These are phyloP conservation scores for pig (Sus scrofa) DNA, from an alignment of 2,113 vertebrate species.

Conservation along the genomic window DNA sequence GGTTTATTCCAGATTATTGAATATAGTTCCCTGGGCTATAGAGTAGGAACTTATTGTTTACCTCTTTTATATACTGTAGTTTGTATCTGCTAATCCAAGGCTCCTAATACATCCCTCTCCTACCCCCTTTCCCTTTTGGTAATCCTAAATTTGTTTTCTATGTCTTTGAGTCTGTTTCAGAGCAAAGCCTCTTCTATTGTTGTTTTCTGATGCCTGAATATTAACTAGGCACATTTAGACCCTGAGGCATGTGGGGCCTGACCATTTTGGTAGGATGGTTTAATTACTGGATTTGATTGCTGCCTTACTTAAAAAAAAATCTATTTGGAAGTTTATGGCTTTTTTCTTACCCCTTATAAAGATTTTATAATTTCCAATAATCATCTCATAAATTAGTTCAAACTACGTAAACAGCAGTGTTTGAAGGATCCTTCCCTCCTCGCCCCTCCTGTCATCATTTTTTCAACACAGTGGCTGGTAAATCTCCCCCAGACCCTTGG, in stretches of 20 bases:
- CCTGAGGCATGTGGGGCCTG: not conserved
- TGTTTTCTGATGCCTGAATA: not conserved
- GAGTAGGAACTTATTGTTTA: no score
- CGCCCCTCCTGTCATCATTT: not conserved
- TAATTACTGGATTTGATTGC: constrained; percentile 26
- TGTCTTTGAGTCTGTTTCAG: no score
- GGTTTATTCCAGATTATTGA: no score
- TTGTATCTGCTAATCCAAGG: no score
- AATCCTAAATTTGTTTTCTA: no score
- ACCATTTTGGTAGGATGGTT: not conserved
- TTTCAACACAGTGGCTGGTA: not conserved
- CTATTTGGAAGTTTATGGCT: not conserved
- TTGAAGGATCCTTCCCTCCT: not conserved
- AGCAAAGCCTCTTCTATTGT: no score
- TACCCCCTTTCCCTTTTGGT: no score
- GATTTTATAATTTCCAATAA: constrained; percentile 44
- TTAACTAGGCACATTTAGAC: not conserved
- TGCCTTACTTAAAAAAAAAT: not conserved
- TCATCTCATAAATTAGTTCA: constrained; percentile 15
- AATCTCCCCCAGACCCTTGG: not conserved
- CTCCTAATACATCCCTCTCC: no score
- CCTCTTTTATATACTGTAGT: no score
- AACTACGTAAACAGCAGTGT: not conserved
- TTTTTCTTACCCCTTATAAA: constrained; percentile 11
- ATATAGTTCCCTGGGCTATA: no score